These are phyloP conservation scores for Drosophila fulvimacula DNA, from an alignment of 2,888 invertebrate genomes.

Conservation along the genomic window DNA sequence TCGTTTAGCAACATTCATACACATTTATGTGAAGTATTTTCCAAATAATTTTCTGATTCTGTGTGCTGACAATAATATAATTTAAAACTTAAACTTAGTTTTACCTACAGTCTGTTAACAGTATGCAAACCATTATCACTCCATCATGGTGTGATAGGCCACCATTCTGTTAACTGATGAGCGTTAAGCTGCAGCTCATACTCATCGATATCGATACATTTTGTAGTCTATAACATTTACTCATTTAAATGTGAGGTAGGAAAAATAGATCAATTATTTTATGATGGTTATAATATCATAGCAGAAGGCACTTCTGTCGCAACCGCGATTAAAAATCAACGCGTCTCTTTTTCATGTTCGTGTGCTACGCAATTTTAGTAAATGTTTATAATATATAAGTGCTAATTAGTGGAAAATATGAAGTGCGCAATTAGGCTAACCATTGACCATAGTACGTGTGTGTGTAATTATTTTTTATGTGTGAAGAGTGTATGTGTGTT, in stretches of 20 bases:
- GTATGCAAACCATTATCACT: no score
- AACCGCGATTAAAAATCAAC: neutral
- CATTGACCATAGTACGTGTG: neutral
- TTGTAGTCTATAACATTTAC: no score
- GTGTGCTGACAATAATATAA: constrained; percentile 13
- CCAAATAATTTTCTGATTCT: neutral
- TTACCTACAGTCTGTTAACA: no score
- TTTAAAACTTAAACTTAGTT: neutral
- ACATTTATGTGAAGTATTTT: neutral
- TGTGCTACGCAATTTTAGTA: neutral
- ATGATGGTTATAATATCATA: neutral
- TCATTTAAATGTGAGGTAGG: no score
- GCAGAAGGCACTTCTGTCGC: neutral
- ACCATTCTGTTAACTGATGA: no score
- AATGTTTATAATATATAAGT: neutral
- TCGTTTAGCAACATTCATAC: neutral
- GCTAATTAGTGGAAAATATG: constrained; percentile 4
- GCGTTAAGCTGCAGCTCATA: no score
- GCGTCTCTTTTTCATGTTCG: neutral
- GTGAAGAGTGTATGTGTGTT: no score
- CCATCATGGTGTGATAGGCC: no score
- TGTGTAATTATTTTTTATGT: neutral
- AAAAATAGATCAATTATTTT: no score
- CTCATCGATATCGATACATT: constrained; percentile 1
- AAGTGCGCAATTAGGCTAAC: constrained; percentile 30